A percentile compares a stretch with the other conserved stretches of the same genome.
Conservation (phyloP, 2,113 vertebrate species). For the Salvelinus alpinus region DNA sequence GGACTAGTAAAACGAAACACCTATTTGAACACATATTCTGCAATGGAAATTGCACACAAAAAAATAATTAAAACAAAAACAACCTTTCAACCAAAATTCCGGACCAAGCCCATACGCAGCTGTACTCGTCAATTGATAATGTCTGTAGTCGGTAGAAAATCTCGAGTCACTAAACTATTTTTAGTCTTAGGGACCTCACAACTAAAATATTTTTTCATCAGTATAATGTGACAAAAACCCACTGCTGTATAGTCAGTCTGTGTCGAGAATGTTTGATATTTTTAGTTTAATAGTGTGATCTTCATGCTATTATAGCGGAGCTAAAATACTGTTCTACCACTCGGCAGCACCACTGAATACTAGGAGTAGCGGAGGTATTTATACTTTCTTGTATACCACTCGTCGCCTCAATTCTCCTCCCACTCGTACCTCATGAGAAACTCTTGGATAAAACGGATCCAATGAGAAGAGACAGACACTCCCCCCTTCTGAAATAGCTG, state of each 20-base stretch:
- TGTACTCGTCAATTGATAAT: not conserved
- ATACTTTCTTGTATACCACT: constrained; percentile 83
- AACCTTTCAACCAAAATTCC: not conserved
- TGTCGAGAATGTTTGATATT: constrained; percentile 33
- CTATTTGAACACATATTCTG: constrained; percentile 53
- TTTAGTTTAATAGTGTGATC: constrained; percentile 27
- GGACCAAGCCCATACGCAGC: not conserved
- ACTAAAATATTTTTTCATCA: not conserved
- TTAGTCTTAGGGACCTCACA: not conserved
- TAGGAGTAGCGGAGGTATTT: constrained; percentile 79
- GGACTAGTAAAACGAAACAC: constrained; percentile 30
- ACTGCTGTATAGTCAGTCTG: constrained; percentile 40
- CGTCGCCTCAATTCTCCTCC: constrained; percentile 83
- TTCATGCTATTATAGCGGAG: constrained; percentile 3
- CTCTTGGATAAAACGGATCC: constrained; percentile 77
- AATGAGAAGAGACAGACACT: constrained; percentile 77
- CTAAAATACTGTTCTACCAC: constrained; percentile 40
- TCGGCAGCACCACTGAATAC: constrained; percentile 67
- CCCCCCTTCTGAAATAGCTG: constrained; percentile 64
- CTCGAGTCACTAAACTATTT: not conserved
- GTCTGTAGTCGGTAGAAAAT: not conserved
- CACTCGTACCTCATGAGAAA: constrained; percentile 69
- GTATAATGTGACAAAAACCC: constrained; percentile 14
- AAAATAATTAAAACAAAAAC: not conserved
- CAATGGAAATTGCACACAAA: constrained; percentile 1